Evolutionary conservation across 2,888 invertebrate species (phyloP).

Genomic region (Blastobasis adustella): DNA sequence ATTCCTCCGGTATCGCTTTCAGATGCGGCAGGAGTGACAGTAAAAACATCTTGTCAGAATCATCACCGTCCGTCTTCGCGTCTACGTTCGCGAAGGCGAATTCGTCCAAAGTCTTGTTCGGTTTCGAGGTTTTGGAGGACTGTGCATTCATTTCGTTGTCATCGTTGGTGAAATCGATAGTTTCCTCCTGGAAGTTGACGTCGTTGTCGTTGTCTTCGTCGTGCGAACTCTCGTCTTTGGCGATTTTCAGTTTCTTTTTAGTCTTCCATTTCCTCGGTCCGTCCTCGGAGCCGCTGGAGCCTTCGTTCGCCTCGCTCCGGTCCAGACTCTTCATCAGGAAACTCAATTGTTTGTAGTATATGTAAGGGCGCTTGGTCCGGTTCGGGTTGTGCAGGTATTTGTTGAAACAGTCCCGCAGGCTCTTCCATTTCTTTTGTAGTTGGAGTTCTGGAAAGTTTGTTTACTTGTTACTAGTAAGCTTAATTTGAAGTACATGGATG

Average conservation of each 20-base stretch:
- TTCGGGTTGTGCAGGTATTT: conserved; percentile 51
- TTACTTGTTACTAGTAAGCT: conserved; percentile 6
- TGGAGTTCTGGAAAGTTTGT: conserved; percentile 45
- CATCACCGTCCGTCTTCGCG: conserved; percentile 39
- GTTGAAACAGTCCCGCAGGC: conserved; percentile 57
- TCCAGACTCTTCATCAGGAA: conserved; percentile 39
- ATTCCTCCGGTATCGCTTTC: conserved; percentile 53
- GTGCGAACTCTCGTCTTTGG: conserved; percentile 37
- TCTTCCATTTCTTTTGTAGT: conserved; percentile 68
- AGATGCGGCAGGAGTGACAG: conserved; percentile 58
- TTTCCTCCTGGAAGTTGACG: conserved; percentile 20
- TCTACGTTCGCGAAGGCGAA: conserved; percentile 61
- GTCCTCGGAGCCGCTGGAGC: conserved; percentile 41
- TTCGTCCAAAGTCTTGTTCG: conserved; percentile 29
- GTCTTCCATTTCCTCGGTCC: conserved; percentile 33
- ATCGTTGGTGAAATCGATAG: conserved; percentile 20
- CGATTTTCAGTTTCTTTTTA: conserved; percentile 38
- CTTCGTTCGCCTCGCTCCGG: conserved; percentile 12
- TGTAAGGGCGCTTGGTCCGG: conserved; percentile 49
- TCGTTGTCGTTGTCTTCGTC: conserved; percentile 29
- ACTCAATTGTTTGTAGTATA: conserved; percentile 49
- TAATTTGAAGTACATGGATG: not conserved
- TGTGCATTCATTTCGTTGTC: conserved; percentile 14
- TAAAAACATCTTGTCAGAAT: conserved; percentile 57
- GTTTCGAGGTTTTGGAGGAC: conserved; percentile 22